Conservation (phyloP, 2,888 invertebrate species). For the Agrypnus murinus region DNA sequence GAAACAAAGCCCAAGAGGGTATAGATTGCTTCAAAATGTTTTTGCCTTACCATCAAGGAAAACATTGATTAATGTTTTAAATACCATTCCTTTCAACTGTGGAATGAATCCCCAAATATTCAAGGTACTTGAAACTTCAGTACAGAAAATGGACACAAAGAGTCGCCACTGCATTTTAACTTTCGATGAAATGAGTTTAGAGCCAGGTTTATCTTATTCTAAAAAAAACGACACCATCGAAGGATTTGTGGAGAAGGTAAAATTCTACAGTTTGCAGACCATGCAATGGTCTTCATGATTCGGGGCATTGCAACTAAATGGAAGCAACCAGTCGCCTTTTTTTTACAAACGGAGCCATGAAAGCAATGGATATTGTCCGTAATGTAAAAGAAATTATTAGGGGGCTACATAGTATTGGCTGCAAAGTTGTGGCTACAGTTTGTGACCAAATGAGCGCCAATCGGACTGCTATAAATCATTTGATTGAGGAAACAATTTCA, state of each 20-base stretch:
- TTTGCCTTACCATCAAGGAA: neutral
- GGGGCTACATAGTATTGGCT: conserved; percentile 45
- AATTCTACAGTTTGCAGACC: neutral
- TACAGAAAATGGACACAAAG: neutral
- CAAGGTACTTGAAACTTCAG: neutral
- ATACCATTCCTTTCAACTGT: neutral
- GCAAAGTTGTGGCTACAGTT: conserved; percentile 58
- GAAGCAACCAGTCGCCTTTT: conserved; percentile 16
- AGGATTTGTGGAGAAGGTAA: neutral
- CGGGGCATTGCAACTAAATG: conserved; percentile 15
- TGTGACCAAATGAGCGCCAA: conserved; percentile 61
- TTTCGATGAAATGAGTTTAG: too few relatives aligned
- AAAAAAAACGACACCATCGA: too few relatives aligned
- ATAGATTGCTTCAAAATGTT: neutral
- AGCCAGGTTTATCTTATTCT: too few relatives aligned
- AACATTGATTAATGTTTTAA: neutral
- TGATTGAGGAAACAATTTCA: conserved; percentile 1
- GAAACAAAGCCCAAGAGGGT: conserved; percentile 1
- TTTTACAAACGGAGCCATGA: conserved; percentile 17
- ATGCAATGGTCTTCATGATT: neutral
- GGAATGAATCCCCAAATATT: neutral
- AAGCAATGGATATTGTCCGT: conserved; percentile 8
- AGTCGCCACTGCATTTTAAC: too few relatives aligned
- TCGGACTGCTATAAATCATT: conserved; percentile 16
- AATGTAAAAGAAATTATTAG: conserved; percentile 13